A percentile compares a stretch with the other conserved stretches of the same genome.
phyloP scores from a whole-genome alignment of 2,888 invertebrate genomes.

The Eulithis testata region DNA sequence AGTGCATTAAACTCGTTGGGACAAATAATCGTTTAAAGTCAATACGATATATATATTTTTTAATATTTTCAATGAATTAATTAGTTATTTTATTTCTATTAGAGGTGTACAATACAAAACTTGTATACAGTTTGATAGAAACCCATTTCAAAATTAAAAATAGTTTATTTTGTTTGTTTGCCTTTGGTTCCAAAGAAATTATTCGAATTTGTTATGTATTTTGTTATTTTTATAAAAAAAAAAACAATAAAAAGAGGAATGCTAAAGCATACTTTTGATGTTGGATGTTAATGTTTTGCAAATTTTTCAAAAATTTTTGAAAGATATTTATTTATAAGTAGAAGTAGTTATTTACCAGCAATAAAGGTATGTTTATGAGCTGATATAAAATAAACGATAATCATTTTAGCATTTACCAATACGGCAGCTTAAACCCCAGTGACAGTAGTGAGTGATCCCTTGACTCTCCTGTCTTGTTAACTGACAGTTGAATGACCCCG shows the following conservation, averaged over 20 bases:
- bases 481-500: slow-evolving; percentile 35
- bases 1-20: slow-evolving; percentile 47
- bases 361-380: slow-evolving; percentile 72
- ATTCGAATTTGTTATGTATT: slow-evolving; percentile 36
- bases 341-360: slow-evolving; percentile 57
- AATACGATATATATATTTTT: background rate
- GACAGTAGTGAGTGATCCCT: slow-evolving; percentile 66
- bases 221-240: slow-evolving; percentile 50
- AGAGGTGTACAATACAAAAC: slow-evolving; percentile 46
- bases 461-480: slow-evolving; percentile 53
- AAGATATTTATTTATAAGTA: slow-evolving; percentile 26
- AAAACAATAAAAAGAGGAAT: slow-evolving; percentile 44
- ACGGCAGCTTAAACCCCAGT: slow-evolving; percentile 75
- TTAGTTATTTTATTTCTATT: slow-evolving; percentile 12
- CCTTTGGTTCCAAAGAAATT: slow-evolving; percentile 40
- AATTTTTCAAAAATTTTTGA: slow-evolving; percentile 27
- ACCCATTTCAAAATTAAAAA: slow-evolving; percentile 35
- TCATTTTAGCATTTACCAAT: slow-evolving; percentile 83
- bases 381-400: slow-evolving; percentile 64
- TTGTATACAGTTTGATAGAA: slow-evolving; percentile 44
- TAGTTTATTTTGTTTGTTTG: slow-evolving; percentile 42
- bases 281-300: slow-evolving; percentile 51
- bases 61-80: background rate
- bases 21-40: background rate
- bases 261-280: slow-evolving; percentile 76